These are phyloP conservation scores for Protosalanx chinensis DNA, from an alignment of 2,797 vertebrate genomes.

Conservation along the genomic window DNA sequence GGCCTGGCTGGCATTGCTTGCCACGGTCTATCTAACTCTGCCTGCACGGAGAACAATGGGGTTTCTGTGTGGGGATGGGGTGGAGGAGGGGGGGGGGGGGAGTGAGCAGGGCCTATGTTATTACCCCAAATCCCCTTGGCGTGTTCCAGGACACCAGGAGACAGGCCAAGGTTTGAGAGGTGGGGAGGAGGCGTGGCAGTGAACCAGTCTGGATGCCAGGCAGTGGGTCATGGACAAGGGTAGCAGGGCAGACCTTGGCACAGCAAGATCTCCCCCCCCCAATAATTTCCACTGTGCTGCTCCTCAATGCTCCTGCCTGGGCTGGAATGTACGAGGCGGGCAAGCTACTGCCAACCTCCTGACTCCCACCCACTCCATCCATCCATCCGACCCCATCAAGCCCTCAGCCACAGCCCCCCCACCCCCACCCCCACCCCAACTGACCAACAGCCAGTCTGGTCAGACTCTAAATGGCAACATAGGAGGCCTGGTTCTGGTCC, in stretches of 20 bases:
- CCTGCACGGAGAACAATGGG: constrained; percentile 71
- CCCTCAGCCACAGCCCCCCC: constrained; percentile 14
- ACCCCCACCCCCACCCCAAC: neutral
- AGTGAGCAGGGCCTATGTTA: constrained; percentile 49
- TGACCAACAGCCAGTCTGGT: too few species aligned
- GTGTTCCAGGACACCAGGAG: constrained; percentile 50
- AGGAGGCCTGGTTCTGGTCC: constrained; percentile 2
- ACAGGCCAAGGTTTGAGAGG: constrained; percentile 38
- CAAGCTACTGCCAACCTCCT: constrained; percentile 47
- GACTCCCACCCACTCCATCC: constrained; percentile 41
- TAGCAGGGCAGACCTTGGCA: constrained; percentile 40
- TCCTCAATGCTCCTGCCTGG: constrained; percentile 42
- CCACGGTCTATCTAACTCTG: constrained; percentile 61
- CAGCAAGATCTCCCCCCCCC: constrained; percentile 26
- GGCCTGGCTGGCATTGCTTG: constrained; percentile 62
- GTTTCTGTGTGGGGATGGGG: constrained; percentile 62
- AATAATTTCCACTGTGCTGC: constrained; percentile 57
- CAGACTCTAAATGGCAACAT: neutral
- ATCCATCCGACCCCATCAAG: constrained; percentile 35
- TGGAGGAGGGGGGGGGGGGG: constrained; percentile 32
- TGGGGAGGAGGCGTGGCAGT: constrained; percentile 17
- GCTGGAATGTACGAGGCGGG: constrained; percentile 52
- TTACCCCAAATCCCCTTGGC: constrained; percentile 53
- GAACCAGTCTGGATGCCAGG: constrained; percentile 43
- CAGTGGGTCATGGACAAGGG: constrained; percentile 41